Evolutionary conservation across 1,140 invertebrate genomes (phyloP).

Genomic region (Paraescarpia echinospica): DNA sequence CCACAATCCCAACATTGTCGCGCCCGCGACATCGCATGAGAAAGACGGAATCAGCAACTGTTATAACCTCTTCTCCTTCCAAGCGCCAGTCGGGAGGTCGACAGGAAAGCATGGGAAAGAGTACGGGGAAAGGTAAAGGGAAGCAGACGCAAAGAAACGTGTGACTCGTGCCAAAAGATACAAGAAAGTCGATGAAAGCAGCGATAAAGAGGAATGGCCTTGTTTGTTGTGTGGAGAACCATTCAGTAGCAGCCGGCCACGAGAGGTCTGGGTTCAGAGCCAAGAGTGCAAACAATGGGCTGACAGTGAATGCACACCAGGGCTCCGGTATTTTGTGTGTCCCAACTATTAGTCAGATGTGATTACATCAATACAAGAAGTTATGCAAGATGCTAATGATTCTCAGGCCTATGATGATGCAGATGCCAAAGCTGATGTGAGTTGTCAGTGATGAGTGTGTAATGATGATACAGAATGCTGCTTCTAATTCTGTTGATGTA

Average conservation of each 20-base stretch:
- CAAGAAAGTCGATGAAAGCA: constrained; percentile 15
- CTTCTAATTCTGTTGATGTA: constrained; percentile 8
- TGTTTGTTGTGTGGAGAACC: constrained; percentile 13
- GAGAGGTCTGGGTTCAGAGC: constrained; percentile 13
- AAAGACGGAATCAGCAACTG: constrained; percentile 11
- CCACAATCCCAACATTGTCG: background rate
- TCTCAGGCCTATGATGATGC: background rate
- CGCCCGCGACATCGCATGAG: background rate
- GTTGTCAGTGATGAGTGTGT: constrained; percentile 9
- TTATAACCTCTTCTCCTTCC: too few relatives aligned
- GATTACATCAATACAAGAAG: background rate
- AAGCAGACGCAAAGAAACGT: background rate
- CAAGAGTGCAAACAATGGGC: background rate
- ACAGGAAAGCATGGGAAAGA: too few relatives aligned
- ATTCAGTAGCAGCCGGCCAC: constrained; percentile 4
- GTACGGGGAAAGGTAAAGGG: too few relatives aligned
- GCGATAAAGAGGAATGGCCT: constrained; percentile 2
- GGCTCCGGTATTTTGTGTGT: constrained; percentile 6
- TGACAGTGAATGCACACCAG: constrained; percentile 7
- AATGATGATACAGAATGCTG: background rate
- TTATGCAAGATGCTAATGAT: background rate
- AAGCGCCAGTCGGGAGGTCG: too few relatives aligned
- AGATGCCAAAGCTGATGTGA: background rate
- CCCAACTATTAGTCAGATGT: background rate
- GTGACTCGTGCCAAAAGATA: background rate